Evolutionary conservation across 2,797 vertebrate genomes (phyloP).

Genomic region (Jordanella pulchra): DNA sequence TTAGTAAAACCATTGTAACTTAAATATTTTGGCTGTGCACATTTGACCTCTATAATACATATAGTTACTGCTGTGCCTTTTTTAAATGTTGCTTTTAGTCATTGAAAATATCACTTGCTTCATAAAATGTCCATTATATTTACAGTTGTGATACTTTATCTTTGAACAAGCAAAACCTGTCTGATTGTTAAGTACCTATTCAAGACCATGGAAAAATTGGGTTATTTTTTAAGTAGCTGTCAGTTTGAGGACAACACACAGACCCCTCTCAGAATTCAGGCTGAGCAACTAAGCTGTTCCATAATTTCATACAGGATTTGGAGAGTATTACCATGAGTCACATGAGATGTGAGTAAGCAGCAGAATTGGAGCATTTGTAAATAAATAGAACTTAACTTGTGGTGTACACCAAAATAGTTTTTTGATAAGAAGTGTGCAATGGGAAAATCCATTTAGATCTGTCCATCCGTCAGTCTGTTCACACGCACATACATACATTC

Average conservation of each 20-base stretch:
- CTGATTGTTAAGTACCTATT: constrained; percentile 29
- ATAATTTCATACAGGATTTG: constrained; percentile 68
- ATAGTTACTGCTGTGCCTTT: background rate
- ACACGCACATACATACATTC: too few relatives aligned
- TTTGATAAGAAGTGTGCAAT: constrained; percentile 14
- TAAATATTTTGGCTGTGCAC: background rate
- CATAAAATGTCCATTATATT: constrained; percentile 23
- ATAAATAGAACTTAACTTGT: constrained; percentile 55
- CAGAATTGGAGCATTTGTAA: constrained; percentile 56
- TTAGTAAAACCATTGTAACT: constrained; percentile 12
- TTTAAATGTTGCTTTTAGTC: background rate
- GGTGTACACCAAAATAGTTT: constrained; percentile 19
- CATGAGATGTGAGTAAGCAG: constrained; percentile 54
- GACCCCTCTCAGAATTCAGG: constrained; percentile 32
- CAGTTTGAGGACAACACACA: constrained; percentile 36
- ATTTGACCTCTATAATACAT: constrained; percentile 15
- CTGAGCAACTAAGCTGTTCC: constrained; percentile 52
- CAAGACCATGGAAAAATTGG: constrained; percentile 31
- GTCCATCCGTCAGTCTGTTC: too few relatives aligned
- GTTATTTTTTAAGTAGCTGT: constrained; percentile 28
- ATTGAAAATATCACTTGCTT: background rate
- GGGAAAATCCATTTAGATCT: too few relatives aligned
- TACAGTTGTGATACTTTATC: constrained; percentile 26
- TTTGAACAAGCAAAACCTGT: constrained; percentile 29
- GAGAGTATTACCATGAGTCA: constrained; percentile 65